Conservation (phyloP, 2,888 invertebrate genomes). For the Pantelozetes paolii region DNA sequence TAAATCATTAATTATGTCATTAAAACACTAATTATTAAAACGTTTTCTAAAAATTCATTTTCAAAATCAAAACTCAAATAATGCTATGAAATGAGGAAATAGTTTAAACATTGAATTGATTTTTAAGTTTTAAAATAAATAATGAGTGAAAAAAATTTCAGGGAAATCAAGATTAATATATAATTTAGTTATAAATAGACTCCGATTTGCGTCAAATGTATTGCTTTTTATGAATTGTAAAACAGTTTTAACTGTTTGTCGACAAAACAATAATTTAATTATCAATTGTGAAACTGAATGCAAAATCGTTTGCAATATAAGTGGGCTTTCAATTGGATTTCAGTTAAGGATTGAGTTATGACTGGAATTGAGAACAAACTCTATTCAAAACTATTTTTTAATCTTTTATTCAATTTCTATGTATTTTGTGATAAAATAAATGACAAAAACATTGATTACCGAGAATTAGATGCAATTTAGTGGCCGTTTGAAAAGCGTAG, state of each 20-base stretch:
- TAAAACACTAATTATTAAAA: background rate
- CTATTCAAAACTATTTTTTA: background rate
- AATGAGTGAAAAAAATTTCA: background rate
- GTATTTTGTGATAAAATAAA: background rate
- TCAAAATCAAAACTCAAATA: background rate
- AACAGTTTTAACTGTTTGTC: too few species aligned
- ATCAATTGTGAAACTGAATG: background rate
- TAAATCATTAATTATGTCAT: background rate
- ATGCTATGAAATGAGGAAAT: background rate
- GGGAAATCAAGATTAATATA: background rate
- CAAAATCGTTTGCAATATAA: background rate
- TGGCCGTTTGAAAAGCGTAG: slow-evolving; percentile 97
- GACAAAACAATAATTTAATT: background rate
- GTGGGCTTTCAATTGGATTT: too few species aligned
- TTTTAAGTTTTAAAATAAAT: too few species aligned
- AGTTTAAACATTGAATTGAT: too few species aligned
- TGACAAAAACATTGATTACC: slow-evolving; percentile 60
- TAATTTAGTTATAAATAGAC: too few species aligned
- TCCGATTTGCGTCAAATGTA: too few species aligned
- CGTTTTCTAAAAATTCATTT: too few species aligned
- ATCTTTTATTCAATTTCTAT: background rate
- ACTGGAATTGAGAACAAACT: background rate
- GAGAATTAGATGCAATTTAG: slow-evolving; percentile 90
- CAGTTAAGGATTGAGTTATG: background rate
- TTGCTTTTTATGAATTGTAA: too few species aligned